Conservation (phyloP, 1,140 invertebrate genomes). For the Reticulitermes speratus region DNA sequence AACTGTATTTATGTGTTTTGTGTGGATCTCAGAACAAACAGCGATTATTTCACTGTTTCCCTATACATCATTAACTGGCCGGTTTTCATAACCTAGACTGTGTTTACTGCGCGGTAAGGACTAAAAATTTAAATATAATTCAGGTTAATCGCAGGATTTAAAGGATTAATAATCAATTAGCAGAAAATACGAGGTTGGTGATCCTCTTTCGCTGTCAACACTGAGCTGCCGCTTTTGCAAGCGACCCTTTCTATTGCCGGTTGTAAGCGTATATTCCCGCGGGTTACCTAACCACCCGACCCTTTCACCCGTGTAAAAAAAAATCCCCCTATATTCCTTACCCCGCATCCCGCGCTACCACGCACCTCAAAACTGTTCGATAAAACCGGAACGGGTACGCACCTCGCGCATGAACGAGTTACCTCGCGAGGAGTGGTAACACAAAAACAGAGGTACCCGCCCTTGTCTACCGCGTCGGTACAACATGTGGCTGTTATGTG, state of each 20-base stretch:
- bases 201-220: neutral
- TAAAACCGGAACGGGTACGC: constrained; percentile 13
- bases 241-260: neutral
- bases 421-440: neutral
- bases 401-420: neutral
- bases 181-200: no score
- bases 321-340: neutral
- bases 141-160: no score
- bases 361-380: neutral
- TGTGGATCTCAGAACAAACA: no score
- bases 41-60: no score
- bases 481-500: neutral
- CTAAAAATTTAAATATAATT: no score
- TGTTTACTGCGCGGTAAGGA: no score
- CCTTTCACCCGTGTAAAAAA: neutral
- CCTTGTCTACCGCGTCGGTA: neutral
- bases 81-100: no score
- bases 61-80: no score
- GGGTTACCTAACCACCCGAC: neutral
- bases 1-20: no score
- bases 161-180: no score
- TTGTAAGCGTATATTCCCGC: neutral
- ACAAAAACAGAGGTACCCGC: neutral
- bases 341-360: neutral
- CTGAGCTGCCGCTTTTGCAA: neutral